A percentile compares a stretch with the other conserved stretches of the same genome.
These are phyloP conservation scores for Margarornis squamiger DNA, from an alignment of 2,797 vertebrate genomes.

Conservation along the genomic window DNA sequence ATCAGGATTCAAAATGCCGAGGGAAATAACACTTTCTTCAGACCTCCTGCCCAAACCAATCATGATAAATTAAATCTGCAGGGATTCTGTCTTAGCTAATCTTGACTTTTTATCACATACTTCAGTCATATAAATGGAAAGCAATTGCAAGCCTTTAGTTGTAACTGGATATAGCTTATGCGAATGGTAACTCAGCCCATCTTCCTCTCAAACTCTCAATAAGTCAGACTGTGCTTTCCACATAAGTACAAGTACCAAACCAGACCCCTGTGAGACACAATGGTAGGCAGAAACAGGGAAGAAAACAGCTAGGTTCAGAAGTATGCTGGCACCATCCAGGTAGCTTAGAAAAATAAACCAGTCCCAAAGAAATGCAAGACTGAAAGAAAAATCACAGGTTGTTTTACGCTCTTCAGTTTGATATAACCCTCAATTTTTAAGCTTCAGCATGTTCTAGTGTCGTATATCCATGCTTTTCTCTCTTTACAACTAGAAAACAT, in stretches of 20 bases:
- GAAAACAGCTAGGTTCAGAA: neutral
- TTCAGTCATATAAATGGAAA: neutral
- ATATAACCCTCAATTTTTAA: neutral
- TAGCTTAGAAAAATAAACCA: neutral
- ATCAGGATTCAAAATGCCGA: neutral
- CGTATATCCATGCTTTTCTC: neutral
- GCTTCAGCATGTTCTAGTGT: neutral
- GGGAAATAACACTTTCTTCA: neutral
- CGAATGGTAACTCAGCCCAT: neutral
- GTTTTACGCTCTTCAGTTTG: neutral
- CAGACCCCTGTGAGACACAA: neutral
- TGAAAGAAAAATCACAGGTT: neutral
- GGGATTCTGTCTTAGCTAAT: neutral
- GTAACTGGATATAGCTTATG: neutral
- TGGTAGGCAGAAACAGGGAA: neutral
- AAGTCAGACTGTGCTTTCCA: neutral
- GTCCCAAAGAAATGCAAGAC: neutral
- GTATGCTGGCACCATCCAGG: neutral
- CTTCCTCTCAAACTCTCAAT: neutral
- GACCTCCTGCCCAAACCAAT: neutral
- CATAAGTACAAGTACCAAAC: neutral
- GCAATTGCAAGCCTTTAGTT: neutral
- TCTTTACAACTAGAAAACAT: neutral
- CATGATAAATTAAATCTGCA: neutral
- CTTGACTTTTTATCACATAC: accelerated